Evolutionary conservation across 2,888 invertebrate species (phyloP), one percentile per base, ranked within the genome.

Genomic region (Atrina japonica): DNA sequence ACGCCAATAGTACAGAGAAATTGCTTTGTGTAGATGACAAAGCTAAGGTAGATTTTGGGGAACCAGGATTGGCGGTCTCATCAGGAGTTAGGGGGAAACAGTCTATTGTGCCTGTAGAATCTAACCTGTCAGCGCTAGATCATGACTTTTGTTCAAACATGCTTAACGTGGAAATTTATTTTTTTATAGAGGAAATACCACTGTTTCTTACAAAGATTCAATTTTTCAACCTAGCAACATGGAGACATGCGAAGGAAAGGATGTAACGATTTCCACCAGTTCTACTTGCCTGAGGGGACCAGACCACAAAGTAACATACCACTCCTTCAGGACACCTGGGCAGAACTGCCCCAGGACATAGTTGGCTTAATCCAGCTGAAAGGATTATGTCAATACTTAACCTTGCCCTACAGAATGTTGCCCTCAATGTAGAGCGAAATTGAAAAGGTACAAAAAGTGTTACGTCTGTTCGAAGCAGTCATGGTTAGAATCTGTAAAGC

Each of bases 71-170:
- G 18, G n/a, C 30, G 16, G 30, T 45, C 11, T 58, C 59, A 25
- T 49, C 52, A 23, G 77, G 77, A 14, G 79, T 78, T 3, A 35
- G 75, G 25, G 77, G 80, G 0, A 78, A 78, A 52, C 73, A 76
- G 47, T 65, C 73, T 3, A 58, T 80, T 49, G 70, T 75, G 0
- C 80, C 76, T 23, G 27, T 49, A 1, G 18, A 16, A 0, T 59
- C 66, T 7, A 40, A 18, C 0, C 41, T 76, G 21, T 29, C 56
- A 23, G 59, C 68, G 0, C 21, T 80, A 21, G 78, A 76, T 50
- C 80, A 80, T 72, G 76, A 80, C 40, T 35, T 75, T 2, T n/a
- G 41, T 0, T n/a, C n/a, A n/a, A n/a, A n/a, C n/a, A n/a, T n/a
- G 73, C 77, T 23, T 68, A 76, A 23, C 40, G 63, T 27, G 23